Evolutionary conservation across 2,888 invertebrate species (phyloP).

Genomic region (Drosophila niveifrons): DNA sequence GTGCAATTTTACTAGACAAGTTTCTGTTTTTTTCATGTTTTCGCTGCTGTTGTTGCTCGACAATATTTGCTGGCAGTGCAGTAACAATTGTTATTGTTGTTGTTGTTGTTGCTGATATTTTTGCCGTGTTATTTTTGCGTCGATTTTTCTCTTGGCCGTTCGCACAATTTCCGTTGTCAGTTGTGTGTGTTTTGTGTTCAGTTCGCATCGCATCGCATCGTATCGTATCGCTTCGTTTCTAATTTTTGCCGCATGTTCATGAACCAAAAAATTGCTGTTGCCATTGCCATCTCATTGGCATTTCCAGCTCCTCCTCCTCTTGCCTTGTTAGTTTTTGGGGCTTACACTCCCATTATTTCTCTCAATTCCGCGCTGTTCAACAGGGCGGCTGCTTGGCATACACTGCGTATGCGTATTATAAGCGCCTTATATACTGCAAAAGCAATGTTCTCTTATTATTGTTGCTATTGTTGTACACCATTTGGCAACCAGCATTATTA

Average conservation of each 20-base stretch:
- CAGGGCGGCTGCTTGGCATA: constrained; percentile 41
- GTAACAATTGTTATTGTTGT: constrained; percentile 16
- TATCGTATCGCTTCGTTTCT: constrained; percentile 55
- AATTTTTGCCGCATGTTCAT: constrained; percentile 72
- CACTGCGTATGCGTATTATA: constrained; percentile 65
- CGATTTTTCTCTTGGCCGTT: constrained; percentile 48
- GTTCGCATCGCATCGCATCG: constrained; percentile 30
- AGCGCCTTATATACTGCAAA: constrained; percentile 41
- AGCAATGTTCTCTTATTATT: constrained; percentile 31
- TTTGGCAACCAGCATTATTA: constrained; percentile 58
- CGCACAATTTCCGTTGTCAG: constrained; percentile 67
- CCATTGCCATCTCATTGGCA: constrained; percentile 38
- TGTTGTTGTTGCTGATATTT: constrained; percentile 27
- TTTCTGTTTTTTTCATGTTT: constrained; percentile 21
- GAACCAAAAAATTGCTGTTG: constrained; percentile 65
- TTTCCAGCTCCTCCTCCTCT: neutral
- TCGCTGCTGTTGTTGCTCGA: constrained; percentile 28
- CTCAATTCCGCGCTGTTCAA: neutral
- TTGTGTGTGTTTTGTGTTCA: constrained; percentile 55
- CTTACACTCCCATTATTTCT: constrained; percentile 8
- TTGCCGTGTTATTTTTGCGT: constrained; percentile 39
- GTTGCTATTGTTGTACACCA: constrained; percentile 41
- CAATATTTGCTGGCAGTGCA: constrained; percentile 40
- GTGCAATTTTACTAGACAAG: constrained; percentile 41
- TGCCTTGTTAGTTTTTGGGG: neutral